Conservation (phyloP, 2,888 invertebrate species). For the Callyntrura guangdongensis region DNA sequence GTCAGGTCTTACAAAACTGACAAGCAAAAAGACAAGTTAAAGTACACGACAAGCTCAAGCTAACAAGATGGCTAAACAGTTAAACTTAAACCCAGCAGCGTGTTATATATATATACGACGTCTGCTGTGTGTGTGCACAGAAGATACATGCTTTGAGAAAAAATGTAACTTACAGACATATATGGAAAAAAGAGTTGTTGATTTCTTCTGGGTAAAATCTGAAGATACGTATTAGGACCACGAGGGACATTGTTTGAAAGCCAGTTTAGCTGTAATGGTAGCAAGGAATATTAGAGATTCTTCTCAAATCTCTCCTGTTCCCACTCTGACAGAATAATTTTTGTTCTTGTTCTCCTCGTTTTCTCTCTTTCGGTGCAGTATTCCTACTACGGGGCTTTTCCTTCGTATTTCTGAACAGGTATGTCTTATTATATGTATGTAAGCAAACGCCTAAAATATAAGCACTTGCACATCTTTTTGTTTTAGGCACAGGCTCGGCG, state of each 20-base stretch:
- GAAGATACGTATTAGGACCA: constrained; percentile 54
- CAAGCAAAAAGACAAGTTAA: constrained; percentile 73
- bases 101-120: background rate
- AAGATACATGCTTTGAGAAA: background rate
- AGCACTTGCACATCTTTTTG: background rate
- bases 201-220: constrained; percentile 75
- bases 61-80: constrained; percentile 54
- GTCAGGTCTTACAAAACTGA: constrained; percentile 74
- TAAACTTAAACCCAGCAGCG: constrained; percentile 2
- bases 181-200: constrained; percentile 51
- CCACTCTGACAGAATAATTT: constrained; percentile 40
- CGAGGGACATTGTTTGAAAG: constrained; percentile 44
- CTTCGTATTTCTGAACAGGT: background rate
- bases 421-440: background rate
- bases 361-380: background rate
- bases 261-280: background rate
- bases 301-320: constrained; percentile 50
- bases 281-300: constrained; percentile 37
- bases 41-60: constrained; percentile 42
- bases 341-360: constrained; percentile 19
- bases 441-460: background rate
- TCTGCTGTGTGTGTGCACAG: background rate
- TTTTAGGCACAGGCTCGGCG: background rate
- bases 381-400: background rate
- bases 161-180: constrained; percentile 15